Evolutionary conservation across 2,797 vertebrate genomes (phyloP), one percentile per base, ranked within the genome.

Genomic region (Hippoglossus hippoglossus): DNA sequence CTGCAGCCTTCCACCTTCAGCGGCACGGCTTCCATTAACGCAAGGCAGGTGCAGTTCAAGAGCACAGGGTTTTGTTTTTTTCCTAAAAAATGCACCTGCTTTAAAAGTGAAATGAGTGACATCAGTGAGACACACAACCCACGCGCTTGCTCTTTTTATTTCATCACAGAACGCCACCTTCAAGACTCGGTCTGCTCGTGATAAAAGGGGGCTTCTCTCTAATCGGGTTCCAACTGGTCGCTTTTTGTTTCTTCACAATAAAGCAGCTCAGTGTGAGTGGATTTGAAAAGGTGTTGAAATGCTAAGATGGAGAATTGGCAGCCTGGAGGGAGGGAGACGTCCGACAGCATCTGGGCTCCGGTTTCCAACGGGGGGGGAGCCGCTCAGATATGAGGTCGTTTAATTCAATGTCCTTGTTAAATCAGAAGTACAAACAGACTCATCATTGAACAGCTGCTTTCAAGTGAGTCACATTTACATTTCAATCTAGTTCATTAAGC

Each of bases 71-170:
- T 15, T 41, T 15, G 15, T 46, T 46, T 18, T 89, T 89, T 88
- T 83, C 28, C 74, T 62, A 72, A 91, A 31, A 91, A 89, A 59
- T n/a, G 80, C 70, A 46, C 49, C 88, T 87, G 84, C 85, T 93
- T 91, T 92, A 83, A 90, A 91, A 92, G 90, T 92, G 77, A 89
- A 91, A 91, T 87, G 76, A 86, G 70, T 80, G 85, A 88, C 85
- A 89, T 89, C 83, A 87, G 82, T 62, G 80, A 88, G 79, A 87
- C 83, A 87, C 85, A 89, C 90, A 84, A 44, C 85, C 87, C 75
- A 87, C 82, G 36, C 72, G 47, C 58, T 58, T 51, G 70, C 63
- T 70, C 81, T 79, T 6, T 82, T 84, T 72, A 77, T 79, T 79
- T 80, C 7, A 22, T 62, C 70, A 70, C 75, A 66, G 69, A 69